Evolutionary conservation across 2,888 invertebrate genomes (phyloP).

Genomic region (Eristalis pertinax): DNA sequence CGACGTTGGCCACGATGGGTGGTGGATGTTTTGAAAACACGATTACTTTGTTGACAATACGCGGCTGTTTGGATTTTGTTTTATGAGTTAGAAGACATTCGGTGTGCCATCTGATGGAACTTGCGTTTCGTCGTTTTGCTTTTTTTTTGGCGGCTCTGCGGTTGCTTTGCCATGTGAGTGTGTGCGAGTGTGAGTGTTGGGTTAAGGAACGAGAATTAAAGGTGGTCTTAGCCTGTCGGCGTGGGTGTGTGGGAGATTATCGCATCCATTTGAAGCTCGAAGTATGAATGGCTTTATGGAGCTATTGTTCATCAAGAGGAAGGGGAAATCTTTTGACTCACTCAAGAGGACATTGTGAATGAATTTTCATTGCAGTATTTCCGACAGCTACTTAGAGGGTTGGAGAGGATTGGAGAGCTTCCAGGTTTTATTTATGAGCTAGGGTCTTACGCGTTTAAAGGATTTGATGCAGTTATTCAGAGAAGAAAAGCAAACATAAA

Average conservation of each 20-base stretch:
- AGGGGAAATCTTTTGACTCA: background rate
- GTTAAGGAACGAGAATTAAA: background rate
- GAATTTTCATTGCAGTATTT: background rate
- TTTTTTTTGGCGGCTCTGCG: background rate
- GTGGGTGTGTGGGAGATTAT: too few relatives aligned
- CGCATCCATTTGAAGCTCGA: background rate
- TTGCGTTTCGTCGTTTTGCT: background rate
- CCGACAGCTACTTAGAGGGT: background rate
- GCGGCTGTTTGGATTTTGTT: background rate
- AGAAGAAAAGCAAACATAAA: background rate
- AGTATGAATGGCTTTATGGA: background rate
- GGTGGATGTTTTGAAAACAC: conserved; percentile 34
- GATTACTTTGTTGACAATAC: background rate
- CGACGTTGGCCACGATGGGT: conserved; percentile 32
- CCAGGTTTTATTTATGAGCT: background rate
- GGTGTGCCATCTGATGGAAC: background rate
- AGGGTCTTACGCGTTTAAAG: background rate
- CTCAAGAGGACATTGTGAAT: background rate
- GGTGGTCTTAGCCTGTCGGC: too few relatives aligned
- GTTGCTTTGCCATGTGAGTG: conserved; percentile 22
- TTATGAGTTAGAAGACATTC: conserved; percentile 1
- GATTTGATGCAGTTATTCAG: background rate
- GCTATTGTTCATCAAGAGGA: background rate
- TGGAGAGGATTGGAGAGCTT: background rate
- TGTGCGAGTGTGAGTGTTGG: background rate